Evolutionary conservation across 2,888 invertebrate species (phyloP).

Genomic region (Terebella lapidaria): DNA sequence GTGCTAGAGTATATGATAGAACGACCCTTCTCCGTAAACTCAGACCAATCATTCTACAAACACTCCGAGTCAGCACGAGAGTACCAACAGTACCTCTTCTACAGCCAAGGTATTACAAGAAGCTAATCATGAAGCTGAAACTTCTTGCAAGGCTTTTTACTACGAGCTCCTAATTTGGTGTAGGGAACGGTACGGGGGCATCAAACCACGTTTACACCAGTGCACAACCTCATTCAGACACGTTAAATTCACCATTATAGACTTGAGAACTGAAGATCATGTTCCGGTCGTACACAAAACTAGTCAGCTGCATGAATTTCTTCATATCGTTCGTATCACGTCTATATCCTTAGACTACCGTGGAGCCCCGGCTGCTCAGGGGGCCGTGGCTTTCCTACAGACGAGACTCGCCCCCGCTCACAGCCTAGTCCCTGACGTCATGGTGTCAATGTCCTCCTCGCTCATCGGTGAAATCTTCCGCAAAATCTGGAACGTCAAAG

Average conservation of each 20-base stretch:
- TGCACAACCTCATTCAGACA: too few relatives aligned
- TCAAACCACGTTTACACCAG: too few relatives aligned
- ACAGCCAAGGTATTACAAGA: conserved; percentile 17
- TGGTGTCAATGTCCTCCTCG: conserved; percentile 64
- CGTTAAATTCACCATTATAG: too few relatives aligned
- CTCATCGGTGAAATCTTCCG: conserved; percentile 17
- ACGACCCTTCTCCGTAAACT: conserved; percentile 6
- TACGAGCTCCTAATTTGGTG: too few relatives aligned
- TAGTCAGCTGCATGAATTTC: too few relatives aligned
- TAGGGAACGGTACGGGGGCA: too few relatives aligned
- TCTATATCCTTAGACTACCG: too few relatives aligned
- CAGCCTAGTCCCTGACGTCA: conserved; percentile 81
- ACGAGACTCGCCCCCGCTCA: conserved; percentile 85
- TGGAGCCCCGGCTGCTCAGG: conserved; percentile 56
- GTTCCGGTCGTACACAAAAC: too few relatives aligned
- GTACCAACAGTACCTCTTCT: conserved; percentile 23
- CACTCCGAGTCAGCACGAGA: conserved; percentile 6
- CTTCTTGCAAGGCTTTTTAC: too few relatives aligned
- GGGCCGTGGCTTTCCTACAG: conserved; percentile 81
- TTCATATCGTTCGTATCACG: too few relatives aligned
- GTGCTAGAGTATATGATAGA: conserved; percentile 14
- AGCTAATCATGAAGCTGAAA: too few relatives aligned
- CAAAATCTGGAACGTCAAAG: conserved; percentile 19
- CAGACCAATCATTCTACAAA: conserved; percentile 9
- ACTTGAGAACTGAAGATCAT: too few relatives aligned